Evolutionary conservation across 2,888 invertebrate genomes (phyloP), one percentile per base, ranked within the genome.

Genomic region (Coleophora deauratella): DNA sequence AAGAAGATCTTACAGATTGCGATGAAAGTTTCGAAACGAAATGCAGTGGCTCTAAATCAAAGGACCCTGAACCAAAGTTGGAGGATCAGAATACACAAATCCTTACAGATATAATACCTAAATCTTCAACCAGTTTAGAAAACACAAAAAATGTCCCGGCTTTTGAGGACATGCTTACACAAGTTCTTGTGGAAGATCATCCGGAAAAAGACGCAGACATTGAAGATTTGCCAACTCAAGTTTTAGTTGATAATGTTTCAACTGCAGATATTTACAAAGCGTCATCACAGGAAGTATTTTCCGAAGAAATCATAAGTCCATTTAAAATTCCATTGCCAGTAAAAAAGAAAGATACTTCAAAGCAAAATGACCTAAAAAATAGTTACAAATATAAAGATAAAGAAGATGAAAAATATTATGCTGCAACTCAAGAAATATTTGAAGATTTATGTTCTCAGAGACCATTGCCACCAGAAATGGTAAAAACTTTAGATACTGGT

Each of bases 381-480:
- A 14, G 32, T 21, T 14, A 12, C 37, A 43, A 32, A 41, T 31
- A 45, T 43, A 32, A 43, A 33, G 6, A 21, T 3, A 44, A 48
- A 1, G 51, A 51, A 9, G 60, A 68, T 35, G 58, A 67, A 13
- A 69, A 69, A 44, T 81, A 73, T 56, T 84, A 85, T 51, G 54
- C 58, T 31, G 60, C 64, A 7, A 85, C 84, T 7, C 84, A 85
- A 62, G 79, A 84, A 14, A 54, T 85, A 45, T 55, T 61, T 10
- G 50, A 70, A 27, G 84, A 84, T 47, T 57, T 84, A 37, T 78
- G 69, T 46, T 59, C 78, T 13, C 81, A 82, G 60, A 60, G 42
- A 54, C 50, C 58, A 33, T 32, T 38, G 2, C 49, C 57, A 9
- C 45, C 52, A 1, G 50, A 54, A 36, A 37, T 21, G 12, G 31